Base-by-base conservation (phyloP, 2,113 vertebrate species). In the Collichthys lucidus region DNA sequence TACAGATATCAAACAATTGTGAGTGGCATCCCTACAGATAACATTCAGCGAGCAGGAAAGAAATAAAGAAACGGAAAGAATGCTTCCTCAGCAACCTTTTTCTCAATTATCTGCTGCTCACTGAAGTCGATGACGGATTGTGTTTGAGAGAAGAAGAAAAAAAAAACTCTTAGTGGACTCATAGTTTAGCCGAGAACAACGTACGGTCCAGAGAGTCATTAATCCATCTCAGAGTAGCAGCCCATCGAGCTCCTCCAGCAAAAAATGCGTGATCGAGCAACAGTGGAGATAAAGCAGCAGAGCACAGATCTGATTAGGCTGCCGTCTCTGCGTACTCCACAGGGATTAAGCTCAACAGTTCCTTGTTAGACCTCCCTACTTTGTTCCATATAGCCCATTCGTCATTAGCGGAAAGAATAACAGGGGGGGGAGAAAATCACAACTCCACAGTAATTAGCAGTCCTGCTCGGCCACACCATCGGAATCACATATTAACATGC, bases 271-370 rank as follows among this genome's bases (percentile, higher is more conserved):
- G 87, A 92, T 88, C 20, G 70, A 88, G 88, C 83, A 86, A 86
- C 31, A 59, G 88, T 82, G 35, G 74, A 86, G 88, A 88, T 91
- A 86, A 91, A 89, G 82, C 86, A 61, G 85, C 82, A 11, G 80
- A 91, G 87, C 29, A 55, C 86, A 83, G 88, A 90, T 92, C 89
- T 92, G 91, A 94, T 94, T 90, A 91, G 83, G 82, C 78, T 31
- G 63, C 83, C 26, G 72, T 85, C 82, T 85, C 68, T 12, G 12
- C 65, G 55, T 79, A 78, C 92, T 90, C 91, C 89, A 66, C 72
- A 2, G 90, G 88, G 91, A 92, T 92, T 89, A 89, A 89, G 74
- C 84, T 83, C 86, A 91, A 86, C 80, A 78, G 59, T 70, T 80
- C 60, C 87, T 88, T 82, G 87, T 88, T 91, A 91, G 83, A 88